Conservation (phyloP, 2,888 invertebrate genomes). For the Darwinula stevensoni region DNA sequence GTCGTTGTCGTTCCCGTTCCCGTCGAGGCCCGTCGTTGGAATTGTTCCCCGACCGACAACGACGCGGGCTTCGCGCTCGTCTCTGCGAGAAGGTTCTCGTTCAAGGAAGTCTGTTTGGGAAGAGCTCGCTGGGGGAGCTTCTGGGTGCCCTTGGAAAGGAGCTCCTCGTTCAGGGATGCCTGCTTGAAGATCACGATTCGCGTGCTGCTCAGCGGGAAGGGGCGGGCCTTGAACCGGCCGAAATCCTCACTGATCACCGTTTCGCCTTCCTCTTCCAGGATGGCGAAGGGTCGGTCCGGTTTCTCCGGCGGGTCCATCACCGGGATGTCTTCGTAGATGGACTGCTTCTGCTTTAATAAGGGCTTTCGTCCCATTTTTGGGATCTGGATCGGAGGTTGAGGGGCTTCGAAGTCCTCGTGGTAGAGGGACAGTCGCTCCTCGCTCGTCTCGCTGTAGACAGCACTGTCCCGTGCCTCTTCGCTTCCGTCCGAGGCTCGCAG, state of each 20-base stretch:
- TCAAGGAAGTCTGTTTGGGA: background rate
- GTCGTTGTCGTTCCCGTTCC: too few relatives aligned
- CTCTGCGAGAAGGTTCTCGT: background rate
- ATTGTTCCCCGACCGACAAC: background rate
- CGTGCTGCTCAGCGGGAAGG: conserved; percentile 1
- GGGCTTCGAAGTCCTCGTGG: too few relatives aligned
- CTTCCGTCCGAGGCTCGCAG: too few relatives aligned
- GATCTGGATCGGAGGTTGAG: too few relatives aligned
- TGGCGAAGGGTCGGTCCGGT: background rate
- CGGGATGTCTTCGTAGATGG: conserved; percentile 2
- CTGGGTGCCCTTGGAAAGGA: background rate
- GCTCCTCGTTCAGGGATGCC: background rate
- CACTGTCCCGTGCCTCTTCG: too few relatives aligned
- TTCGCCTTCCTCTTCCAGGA: background rate
- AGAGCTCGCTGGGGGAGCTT: background rate
- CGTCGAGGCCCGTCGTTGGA: background rate
- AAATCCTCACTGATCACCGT: background rate
- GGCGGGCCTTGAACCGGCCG: too few relatives aligned
- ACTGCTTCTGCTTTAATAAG: conserved; percentile 1
- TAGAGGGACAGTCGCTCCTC: too few relatives aligned
- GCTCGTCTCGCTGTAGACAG: too few relatives aligned
- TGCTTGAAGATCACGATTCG: background rate
- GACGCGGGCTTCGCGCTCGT: background rate
- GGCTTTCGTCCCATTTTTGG: too few relatives aligned
- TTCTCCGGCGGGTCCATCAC: too few relatives aligned